These are phyloP conservation scores for Cuculus canorus DNA, from an alignment of 2,797 vertebrate genomes.

Conservation along the genomic window DNA sequence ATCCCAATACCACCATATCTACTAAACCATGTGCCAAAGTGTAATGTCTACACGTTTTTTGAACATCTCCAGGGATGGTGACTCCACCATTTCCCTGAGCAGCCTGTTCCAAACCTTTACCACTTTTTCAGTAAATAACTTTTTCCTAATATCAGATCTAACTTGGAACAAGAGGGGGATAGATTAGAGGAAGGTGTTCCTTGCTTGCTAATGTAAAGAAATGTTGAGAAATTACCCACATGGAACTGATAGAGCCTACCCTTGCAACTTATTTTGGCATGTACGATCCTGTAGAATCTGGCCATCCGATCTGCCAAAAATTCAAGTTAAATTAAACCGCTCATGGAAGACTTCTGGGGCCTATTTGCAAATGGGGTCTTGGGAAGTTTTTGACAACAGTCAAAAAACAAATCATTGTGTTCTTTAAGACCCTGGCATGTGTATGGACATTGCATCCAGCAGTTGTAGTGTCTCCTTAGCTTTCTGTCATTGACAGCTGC, in stretches of 20 bases:
- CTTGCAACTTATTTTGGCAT: not conserved
- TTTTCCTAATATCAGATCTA: too few species aligned
- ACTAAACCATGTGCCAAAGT: too few species aligned
- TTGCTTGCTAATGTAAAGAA: not conserved
- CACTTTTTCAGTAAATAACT: too few species aligned
- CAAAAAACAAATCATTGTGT: not conserved
- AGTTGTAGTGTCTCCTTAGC: not conserved
- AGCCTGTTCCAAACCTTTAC: too few species aligned
- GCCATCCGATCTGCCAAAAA: not conserved
- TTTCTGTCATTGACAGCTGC: not conserved
- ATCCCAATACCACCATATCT: too few species aligned
- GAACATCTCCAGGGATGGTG: too few species aligned
- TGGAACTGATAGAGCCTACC: not conserved
- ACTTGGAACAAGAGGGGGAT: not conserved
- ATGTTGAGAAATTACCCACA: not conserved
- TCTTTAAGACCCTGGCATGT: not conserved
- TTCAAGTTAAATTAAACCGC: not conserved
- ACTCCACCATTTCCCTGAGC: too few species aligned
- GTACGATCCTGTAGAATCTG: not conserved
- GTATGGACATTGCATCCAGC: not conserved
- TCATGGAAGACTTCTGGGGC: not conserved
- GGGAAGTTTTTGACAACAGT: not conserved
- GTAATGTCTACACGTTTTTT: too few species aligned
- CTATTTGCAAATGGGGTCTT: not conserved
- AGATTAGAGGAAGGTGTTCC: not conserved